Evolutionary conservation across 1,140 invertebrate species (phyloP).

Genomic region (Anoplophora glabripennis): DNA sequence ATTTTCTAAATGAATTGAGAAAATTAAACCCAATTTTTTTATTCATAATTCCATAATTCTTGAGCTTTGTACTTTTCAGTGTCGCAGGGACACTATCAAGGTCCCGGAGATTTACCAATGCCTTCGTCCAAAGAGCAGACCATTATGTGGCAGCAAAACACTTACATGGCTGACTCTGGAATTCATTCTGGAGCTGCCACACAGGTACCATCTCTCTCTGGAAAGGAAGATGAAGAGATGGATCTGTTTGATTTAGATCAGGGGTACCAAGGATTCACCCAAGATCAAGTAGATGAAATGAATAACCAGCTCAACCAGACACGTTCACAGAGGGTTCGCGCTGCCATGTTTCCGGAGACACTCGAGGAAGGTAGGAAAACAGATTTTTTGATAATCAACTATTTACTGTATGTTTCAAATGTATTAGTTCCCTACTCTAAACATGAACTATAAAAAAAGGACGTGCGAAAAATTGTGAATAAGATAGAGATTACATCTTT

Average conservation of each 20-base stretch:
- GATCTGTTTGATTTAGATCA: conserved; percentile 90
- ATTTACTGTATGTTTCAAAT: no score
- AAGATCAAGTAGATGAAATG: conserved; percentile 95
- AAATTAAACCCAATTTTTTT: no score
- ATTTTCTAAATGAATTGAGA: no score
- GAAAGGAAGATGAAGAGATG: conserved; percentile 86
- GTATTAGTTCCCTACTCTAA: no score
- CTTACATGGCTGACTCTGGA: conserved; percentile 91
- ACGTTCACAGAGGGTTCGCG: conserved; percentile 90
- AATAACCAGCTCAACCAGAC: conserved; percentile 95
- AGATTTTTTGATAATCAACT: no score
- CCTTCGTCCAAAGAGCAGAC: conserved; percentile 83
- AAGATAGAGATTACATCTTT: no score
- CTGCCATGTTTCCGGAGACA: conserved; percentile 98
- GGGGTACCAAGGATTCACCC: conserved; percentile 76
- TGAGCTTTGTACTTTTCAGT: conserved; percentile 53
- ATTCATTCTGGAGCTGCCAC: conserved; percentile 95
- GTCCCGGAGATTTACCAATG: conserved; percentile 68
- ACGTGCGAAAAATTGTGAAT: no score
- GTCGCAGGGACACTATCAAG: conserved; percentile 80
- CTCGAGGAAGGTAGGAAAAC: conserved; percentile 73
- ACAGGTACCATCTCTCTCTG: conserved; percentile 85
- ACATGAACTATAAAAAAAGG: no score
- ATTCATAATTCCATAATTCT: conserved; percentile 14
- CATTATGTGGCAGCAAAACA: conserved; percentile 92